Evolutionary conservation across 2,888 invertebrate genomes (phyloP).

Genomic region (Platypus cylindrus): DNA sequence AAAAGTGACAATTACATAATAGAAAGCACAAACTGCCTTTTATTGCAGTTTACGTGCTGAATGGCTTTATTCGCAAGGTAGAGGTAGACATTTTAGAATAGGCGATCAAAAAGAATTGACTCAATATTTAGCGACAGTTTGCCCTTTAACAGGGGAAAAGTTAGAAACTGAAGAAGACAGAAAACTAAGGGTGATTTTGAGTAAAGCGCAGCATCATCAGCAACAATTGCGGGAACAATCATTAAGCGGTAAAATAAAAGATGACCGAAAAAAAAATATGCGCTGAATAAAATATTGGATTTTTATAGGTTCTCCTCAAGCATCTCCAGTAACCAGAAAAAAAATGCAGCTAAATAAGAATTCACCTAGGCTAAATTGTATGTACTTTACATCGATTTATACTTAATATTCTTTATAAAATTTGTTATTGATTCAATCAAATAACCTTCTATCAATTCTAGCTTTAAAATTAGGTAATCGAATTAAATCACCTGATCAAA

Average conservation of each 20-base stretch:
- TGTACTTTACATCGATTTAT: not conserved
- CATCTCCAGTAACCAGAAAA: slow-evolving; percentile 38
- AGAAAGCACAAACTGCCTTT: too few relatives aligned
- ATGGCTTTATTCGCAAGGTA: slow-evolving; percentile 91
- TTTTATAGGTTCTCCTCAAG: slow-evolving; percentile 28
- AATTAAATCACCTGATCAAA: slow-evolving; percentile 57
- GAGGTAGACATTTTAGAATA: slow-evolving; percentile 73
- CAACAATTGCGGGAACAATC: slow-evolving; percentile 60
- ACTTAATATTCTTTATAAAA: not conserved
- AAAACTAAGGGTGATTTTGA: slow-evolving; percentile 71
- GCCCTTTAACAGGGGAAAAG: slow-evolving; percentile 72
- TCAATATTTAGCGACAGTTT: slow-evolving; percentile 71
- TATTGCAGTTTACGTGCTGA: slow-evolving; percentile 74
- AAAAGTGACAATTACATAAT: too few relatives aligned
- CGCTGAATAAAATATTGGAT: not conserved
- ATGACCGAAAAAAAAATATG: slow-evolving; percentile 14
- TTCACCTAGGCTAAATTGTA: slow-evolving; percentile 37
- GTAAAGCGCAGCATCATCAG: slow-evolving; percentile 85
- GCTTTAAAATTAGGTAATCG: slow-evolving; percentile 35
- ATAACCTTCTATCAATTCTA: slow-evolving; percentile 12
- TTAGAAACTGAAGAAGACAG: slow-evolving; percentile 77
- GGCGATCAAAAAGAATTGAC: slow-evolving; percentile 74
- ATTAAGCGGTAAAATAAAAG: slow-evolving; percentile 17
- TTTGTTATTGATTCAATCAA: not conserved
- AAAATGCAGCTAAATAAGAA: slow-evolving; percentile 36